Conservation (phyloP, 2,888 invertebrate genomes). For the Drosophila fungiperda region DNA sequence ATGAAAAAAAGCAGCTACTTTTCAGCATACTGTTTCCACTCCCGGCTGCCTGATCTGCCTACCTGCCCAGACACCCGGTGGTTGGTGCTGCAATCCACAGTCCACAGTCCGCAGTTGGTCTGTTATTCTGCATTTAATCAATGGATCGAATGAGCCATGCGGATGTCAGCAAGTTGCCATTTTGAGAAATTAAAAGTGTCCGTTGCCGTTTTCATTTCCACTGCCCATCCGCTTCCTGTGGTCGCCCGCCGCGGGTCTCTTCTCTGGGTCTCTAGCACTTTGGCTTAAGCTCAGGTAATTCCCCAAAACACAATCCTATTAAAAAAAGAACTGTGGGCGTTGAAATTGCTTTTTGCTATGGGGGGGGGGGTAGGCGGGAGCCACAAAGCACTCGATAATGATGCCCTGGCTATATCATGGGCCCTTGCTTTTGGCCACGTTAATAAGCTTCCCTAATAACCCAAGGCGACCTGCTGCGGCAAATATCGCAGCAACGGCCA, state of each 20-base stretch:
- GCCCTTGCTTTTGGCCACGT: constrained; percentile 53
- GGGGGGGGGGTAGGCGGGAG: constrained; percentile 21
- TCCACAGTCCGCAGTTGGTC: constrained; percentile 14
- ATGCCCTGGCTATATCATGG: constrained; percentile 51
- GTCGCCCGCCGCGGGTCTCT: constrained; percentile 20
- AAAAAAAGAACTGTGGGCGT: constrained; percentile 64
- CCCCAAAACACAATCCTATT: constrained; percentile 78
- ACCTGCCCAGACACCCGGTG: not conserved
- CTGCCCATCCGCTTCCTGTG: constrained; percentile 59
- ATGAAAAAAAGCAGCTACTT: constrained; percentile 50
- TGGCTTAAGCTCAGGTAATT: constrained; percentile 64
- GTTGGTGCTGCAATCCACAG: constrained; percentile 1
- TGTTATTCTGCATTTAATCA: constrained; percentile 76
- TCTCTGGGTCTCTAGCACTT: constrained; percentile 10
- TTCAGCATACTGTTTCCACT: constrained; percentile 17
- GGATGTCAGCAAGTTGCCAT: constrained; percentile 80
- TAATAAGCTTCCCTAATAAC: constrained; percentile 81
- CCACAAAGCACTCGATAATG: constrained; percentile 80
- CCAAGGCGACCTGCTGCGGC: constrained; percentile 68
- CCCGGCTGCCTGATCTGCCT: not conserved
- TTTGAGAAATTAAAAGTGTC: constrained; percentile 81
- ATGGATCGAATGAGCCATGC: constrained; percentile 68
- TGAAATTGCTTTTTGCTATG: constrained; percentile 67
- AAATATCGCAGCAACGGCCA: constrained; percentile 34
- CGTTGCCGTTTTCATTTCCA: constrained; percentile 78